phyloP scores from a whole-genome alignment of 2,113 vertebrate genomes.

The Eretmochelys imbricata region DNA sequence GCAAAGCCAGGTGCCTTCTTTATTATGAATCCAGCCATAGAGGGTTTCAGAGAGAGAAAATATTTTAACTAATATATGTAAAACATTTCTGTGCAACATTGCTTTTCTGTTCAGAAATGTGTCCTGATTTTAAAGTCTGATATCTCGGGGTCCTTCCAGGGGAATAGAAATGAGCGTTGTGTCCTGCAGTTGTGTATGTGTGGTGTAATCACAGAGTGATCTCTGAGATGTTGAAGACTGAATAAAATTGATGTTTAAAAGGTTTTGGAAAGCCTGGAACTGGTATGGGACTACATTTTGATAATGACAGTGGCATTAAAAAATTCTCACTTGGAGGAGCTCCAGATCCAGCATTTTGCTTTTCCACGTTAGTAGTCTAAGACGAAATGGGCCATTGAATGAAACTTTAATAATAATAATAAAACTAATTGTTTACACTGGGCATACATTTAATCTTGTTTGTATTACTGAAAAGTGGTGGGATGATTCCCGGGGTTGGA shows the following conservation, averaged over 20 bases:
- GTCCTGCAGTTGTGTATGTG: not conserved
- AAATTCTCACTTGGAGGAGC: not conserved
- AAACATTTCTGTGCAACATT: not conserved
- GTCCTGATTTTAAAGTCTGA: not conserved
- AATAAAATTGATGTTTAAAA: not conserved
- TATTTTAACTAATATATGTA: not conserved
- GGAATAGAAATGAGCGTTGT: too few relatives aligned
- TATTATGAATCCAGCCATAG: not conserved
- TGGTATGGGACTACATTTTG: too few relatives aligned
- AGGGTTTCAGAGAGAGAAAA: not conserved
- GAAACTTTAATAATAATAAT: not conserved
- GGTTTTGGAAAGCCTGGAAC: too few relatives aligned
- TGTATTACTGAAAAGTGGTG: not conserved
- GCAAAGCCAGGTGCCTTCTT: not conserved
- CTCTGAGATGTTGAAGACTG: not conserved
- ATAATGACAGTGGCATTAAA: not conserved
- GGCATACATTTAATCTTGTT: not conserved
- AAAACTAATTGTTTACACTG: not conserved
- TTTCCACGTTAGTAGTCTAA: not conserved
- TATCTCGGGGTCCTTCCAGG: too few relatives aligned
- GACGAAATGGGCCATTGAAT: too few relatives aligned
- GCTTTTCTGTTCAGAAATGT: not conserved
- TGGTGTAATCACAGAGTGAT: not conserved
- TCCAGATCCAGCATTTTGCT: not conserved
- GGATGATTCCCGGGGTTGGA: not conserved